Evolutionary conservation across 2,888 invertebrate species (phyloP), one percentile per base, ranked within the genome.

Genomic region (Trachelus iudaicus): DNA sequence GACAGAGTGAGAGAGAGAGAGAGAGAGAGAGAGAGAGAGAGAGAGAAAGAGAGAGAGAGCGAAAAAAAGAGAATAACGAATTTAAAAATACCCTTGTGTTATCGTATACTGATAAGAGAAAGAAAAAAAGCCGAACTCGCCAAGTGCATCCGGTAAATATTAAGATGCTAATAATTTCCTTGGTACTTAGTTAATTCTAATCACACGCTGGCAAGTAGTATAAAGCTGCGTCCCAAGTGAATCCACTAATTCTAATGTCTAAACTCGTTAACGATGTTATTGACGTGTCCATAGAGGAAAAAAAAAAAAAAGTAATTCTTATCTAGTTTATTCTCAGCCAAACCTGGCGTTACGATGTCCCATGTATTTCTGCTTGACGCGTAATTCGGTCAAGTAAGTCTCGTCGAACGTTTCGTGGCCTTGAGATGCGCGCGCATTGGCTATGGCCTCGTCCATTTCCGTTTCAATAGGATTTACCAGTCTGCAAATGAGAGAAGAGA

Each of bases 261-360:
- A 56, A 23, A 23, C 56, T 56, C 56, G 56, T 56, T 56, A 56
- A 56, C 23, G 23, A 56, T 56, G 56, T 56, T 56, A 56, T 56
- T 56, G 23, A 56, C 23, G 56, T 9, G 0, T 23, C 9, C 6
- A 23, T 56, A 23, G 15, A 23, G 23, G 23, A 23, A 56, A 56
- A 56, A 1, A 6, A 56, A n/a, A n/a, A n/a, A n/a, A n/a, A n/a
- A n/a, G n/a, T n/a, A n/a, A 56, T 56, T 23, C 9, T 23, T 15
- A 56, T 56, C 23, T 56, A 6, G 23, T 9, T 15, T 23, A 56
- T 56, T 56, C 2, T 56, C 23, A 56, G 56, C 80, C 82, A 83
- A 88, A 94, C 94, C 94, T 93, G 11, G 97, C 95, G 92, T 97
- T 97, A 77, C 97, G 93, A 91, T 97, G 97, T 1, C 97, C 97